These are phyloP conservation scores for Xylota segnis DNA, from an alignment of 2,888 invertebrate genomes.

Conservation along the genomic window DNA sequence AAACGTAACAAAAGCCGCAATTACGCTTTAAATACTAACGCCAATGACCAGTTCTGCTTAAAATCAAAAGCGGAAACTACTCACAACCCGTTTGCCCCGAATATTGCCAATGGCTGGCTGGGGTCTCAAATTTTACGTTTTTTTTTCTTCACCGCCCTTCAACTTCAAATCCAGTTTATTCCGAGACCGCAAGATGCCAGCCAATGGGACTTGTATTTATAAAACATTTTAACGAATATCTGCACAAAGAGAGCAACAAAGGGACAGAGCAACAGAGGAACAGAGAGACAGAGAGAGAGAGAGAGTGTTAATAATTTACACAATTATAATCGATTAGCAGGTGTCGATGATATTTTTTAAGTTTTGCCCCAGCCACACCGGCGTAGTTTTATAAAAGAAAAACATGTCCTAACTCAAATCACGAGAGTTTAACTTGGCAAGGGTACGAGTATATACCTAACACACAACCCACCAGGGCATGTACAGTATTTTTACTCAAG, in stretches of 20 bases:
- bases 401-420: constrained; percentile 28
- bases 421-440: constrained; percentile 17
- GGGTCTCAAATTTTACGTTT: constrained; percentile 9
- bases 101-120: neutral
- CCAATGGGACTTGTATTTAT: constrained; percentile 14
- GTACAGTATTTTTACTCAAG: neutral
- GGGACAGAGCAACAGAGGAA: constrained; percentile 3
- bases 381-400: constrained; percentile 1
- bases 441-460: neutral
- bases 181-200: neutral
- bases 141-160: constrained; percentile 26
- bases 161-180: neutral
- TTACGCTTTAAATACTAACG: neutral
- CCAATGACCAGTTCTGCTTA: neutral
- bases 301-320: constrained; percentile 44
- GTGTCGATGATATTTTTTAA: constrained; percentile 44
- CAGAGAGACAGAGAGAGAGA: constrained; percentile 23
- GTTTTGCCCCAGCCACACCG: constrained; percentile 6
- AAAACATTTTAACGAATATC: constrained; percentile 14
- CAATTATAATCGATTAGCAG: constrained; percentile 56
- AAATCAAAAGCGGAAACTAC: neutral
- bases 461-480: neutral
- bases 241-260: constrained; percentile 2
- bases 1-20: no score
- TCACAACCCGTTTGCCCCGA: neutral